Base-by-base conservation (phyloP, 2,113 vertebrate genomes). In the Hippocampus abdominalis region DNA sequence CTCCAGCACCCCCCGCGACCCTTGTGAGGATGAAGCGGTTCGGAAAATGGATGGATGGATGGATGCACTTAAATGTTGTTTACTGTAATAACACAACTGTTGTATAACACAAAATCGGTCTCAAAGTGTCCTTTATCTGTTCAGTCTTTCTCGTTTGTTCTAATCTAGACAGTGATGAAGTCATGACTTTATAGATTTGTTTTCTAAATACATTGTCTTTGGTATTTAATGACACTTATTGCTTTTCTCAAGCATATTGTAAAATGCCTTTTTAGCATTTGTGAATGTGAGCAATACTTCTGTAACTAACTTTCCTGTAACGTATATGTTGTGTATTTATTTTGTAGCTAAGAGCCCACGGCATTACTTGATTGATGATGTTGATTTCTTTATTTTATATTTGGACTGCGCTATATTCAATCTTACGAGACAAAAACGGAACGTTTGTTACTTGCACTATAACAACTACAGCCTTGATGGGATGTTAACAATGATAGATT, bases 241-340 rank as follows among this genome's bases (percentile, higher is more conserved):
- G 66, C 27, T 65, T 64, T 73, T 72, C 65, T 68, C 74, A 81
- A 62, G 72, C 40, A 9, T 64, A 64, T 72, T 73, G 46, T 3
- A 21, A 71, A 77, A 75, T 77, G 64, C 60, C 64, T 73, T 84
- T 46, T 59, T 72, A 32, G 59, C 27, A 62, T 53, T 53, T 60
- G 49, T 21, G 63, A 69, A 70, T 60, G 27, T 51, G 72, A 76
- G 66, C 39, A 69, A 71, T 71, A 16, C 54, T 77, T n/a, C 46
- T 64, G 39, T 64, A 25, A 64, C 63, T 46, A 46, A 46, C 40
- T 64, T 16, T 18, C 18, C 27, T 32, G 57, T 46, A 46, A 64
- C 13, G 27, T 8, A 9, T n/a, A 54, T 46, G 0, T n/a, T 60
- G 48, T 63, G 16, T 7, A 59, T 63, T 42, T 8, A 23, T 59